These are phyloP conservation scores for Crepidodera aurea DNA, from an alignment of 2,888 invertebrate genomes.

Conservation along the genomic window DNA sequence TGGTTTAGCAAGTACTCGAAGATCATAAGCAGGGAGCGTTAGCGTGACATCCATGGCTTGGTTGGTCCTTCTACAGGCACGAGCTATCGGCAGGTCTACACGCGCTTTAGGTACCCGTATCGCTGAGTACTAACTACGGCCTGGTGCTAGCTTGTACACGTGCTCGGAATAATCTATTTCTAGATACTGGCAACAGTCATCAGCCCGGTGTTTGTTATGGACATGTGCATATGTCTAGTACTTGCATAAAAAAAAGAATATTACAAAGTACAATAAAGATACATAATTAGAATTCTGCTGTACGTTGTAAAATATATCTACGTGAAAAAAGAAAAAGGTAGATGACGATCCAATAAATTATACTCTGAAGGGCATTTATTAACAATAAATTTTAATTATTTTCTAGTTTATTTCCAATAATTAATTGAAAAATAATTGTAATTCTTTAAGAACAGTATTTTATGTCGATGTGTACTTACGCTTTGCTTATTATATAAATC, in stretches of 20 bases:
- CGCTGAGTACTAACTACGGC: neutral
- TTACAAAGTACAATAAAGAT: no score
- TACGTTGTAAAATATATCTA: no score
- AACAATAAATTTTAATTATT: no score
- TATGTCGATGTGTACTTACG: no score
- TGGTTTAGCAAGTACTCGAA: neutral
- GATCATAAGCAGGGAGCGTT: neutral
- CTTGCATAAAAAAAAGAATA: neutral
- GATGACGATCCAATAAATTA: no score
- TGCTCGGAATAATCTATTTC: slow-evolving; percentile 6
- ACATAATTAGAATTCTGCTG: no score
- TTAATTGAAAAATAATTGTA: no score
- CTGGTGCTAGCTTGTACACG: slow-evolving; percentile 1
- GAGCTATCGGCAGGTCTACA: slow-evolving; percentile 7
- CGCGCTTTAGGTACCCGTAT: slow-evolving; percentile 11
- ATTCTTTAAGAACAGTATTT: no score
- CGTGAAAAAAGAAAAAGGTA: no score
- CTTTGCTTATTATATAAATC: no score
- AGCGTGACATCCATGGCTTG: neutral
- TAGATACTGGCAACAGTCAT: neutral
- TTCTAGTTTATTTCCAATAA: no score
- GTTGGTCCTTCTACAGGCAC: neutral
- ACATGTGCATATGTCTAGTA: neutral
- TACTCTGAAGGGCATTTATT: no score
- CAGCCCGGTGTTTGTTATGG: neutral